Conservation (phyloP, 2,113 vertebrate species). For the Tringa solitaria region DNA sequence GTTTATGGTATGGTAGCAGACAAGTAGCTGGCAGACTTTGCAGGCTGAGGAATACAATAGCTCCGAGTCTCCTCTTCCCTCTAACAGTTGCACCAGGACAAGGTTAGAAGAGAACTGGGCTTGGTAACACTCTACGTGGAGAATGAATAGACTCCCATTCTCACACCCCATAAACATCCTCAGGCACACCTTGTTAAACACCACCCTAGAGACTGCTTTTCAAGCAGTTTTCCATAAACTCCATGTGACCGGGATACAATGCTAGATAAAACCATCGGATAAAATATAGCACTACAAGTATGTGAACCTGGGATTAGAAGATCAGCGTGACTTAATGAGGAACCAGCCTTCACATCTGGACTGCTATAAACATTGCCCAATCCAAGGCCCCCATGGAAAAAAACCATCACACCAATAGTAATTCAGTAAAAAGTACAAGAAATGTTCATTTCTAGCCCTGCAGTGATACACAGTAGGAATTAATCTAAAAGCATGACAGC, state of each 20-base stretch:
- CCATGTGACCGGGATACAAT: slow-evolving; percentile 23
- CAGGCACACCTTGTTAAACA: slow-evolving; percentile 45
- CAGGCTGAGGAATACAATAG: not conserved
- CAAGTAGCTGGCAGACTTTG: not conserved
- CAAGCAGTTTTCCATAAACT: slow-evolving; percentile 45
- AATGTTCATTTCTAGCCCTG: not conserved
- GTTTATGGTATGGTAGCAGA: not conserved
- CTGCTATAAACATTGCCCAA: slow-evolving; percentile 4
- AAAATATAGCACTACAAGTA: slow-evolving; percentile 5
- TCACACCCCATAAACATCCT: slow-evolving; percentile 55
- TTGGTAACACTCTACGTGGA: not conserved
- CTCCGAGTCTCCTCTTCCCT: not conserved
- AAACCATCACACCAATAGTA: not conserved
- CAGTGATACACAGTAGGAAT: not conserved
- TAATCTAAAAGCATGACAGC: not conserved
- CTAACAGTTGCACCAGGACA: not conserved
- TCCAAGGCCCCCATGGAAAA: not conserved
- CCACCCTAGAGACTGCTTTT: slow-evolving; percentile 14
- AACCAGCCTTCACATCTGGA: slow-evolving; percentile 25
- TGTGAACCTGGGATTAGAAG: slow-evolving; percentile 41
- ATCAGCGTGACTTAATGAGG: slow-evolving; percentile 36
- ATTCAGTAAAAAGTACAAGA: not conserved
- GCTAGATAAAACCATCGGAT: not conserved
- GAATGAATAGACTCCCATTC: slow-evolving; percentile 43
- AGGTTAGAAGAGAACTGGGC: slow-evolving; percentile 1